These are phyloP conservation scores for Agrochola litura DNA, from an alignment of 2,888 invertebrate genomes.

Conservation along the genomic window DNA sequence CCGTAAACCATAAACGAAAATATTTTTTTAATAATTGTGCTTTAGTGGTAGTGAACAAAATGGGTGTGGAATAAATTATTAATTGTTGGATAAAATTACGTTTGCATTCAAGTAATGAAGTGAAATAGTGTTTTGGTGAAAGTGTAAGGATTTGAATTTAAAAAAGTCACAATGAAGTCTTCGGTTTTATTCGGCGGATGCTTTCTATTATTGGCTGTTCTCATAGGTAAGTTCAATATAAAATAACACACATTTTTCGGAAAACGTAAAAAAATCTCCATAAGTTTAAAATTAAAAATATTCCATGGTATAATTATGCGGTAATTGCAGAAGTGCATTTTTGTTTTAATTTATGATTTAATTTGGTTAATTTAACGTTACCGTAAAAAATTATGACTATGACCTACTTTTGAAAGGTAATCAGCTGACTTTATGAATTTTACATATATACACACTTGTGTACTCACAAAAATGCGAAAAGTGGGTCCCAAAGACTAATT, in stretches of 20 bases:
- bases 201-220: slow-evolving; percentile 77
- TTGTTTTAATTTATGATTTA: slow-evolving; percentile 16
- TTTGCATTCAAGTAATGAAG: slow-evolving; percentile 73
- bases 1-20: slow-evolving; percentile 59
- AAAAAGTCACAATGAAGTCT: slow-evolving; percentile 81
- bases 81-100: slow-evolving; percentile 49
- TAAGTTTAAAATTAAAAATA: background rate
- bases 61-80: slow-evolving; percentile 67
- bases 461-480: background rate
- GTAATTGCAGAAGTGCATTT: background rate
- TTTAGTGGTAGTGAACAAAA: slow-evolving; percentile 62
- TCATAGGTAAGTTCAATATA: slow-evolving; percentile 79
- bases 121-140: slow-evolving; percentile 82
- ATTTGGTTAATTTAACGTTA: slow-evolving; percentile 39
- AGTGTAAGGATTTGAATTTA: slow-evolving; percentile 81
- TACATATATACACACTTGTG: background rate
- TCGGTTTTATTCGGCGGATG: slow-evolving; percentile 78
- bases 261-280: background rate
- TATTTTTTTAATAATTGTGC: slow-evolving; percentile 42
- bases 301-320: background rate
- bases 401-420: slow-evolving; percentile 63
- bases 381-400: slow-evolving; percentile 38
- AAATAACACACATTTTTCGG: background rate
- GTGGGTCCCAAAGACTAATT: background rate
- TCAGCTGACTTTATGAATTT: slow-evolving; percentile 41